These are phyloP conservation scores for Atta cephalotes DNA, from an alignment of 1,140 invertebrate genomes.

Conservation along the genomic window DNA sequence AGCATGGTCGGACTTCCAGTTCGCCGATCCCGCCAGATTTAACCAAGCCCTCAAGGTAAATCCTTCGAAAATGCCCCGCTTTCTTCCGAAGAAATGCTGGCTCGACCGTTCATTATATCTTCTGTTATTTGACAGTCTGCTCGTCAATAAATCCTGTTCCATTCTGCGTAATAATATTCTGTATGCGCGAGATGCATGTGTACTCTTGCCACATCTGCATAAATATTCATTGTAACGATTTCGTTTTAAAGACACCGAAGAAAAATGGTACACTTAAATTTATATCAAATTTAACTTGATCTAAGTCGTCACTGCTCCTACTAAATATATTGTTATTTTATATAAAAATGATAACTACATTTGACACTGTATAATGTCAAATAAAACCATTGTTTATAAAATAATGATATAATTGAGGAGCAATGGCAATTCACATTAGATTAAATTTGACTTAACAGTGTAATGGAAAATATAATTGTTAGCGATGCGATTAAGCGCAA, in stretches of 20 bases:
- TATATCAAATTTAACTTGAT: too few species aligned
- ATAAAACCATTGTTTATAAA: too few species aligned
- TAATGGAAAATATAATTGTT: not conserved
- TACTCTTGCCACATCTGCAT: not conserved
- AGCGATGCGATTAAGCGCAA: slow-evolving; percentile 3
- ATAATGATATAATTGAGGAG: too few species aligned
- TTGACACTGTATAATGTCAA: too few species aligned
- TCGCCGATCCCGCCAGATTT: slow-evolving; percentile 53
- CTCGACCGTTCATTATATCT: slow-evolving; percentile 32
- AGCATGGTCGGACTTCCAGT: slow-evolving; percentile 8
- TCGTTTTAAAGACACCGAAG: not conserved
- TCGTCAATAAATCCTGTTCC: slow-evolving; percentile 27
- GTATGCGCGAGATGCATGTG: not conserved
- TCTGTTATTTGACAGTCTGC: slow-evolving; percentile 46
- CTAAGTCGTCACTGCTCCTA: too few species aligned
- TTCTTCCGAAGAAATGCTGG: slow-evolving; percentile 40
- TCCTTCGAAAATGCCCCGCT: slow-evolving; percentile 30
- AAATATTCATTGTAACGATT: slow-evolving; percentile 31
- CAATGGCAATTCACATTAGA: too few species aligned
- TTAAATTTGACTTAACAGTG: too few species aligned
- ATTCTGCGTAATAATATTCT: not conserved
- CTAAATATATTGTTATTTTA: too few species aligned
- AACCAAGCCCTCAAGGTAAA: slow-evolving; percentile 56
- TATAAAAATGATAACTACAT: too few species aligned
- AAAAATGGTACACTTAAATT: not conserved